Conservation (phyloP, 2,797 vertebrate genomes). For the Sciaenops ocellatus region DNA sequence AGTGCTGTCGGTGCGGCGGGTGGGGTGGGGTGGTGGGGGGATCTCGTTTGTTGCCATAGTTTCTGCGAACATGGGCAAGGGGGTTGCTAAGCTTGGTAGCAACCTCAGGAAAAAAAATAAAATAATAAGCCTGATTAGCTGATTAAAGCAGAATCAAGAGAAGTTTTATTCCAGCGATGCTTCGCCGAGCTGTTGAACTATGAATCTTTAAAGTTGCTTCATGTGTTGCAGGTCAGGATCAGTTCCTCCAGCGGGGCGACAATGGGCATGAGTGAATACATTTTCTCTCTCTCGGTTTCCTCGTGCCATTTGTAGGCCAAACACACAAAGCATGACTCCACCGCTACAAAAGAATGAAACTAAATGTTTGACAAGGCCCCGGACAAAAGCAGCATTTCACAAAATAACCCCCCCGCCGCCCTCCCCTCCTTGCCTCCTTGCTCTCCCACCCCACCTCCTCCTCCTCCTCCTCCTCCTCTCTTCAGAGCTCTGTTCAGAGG, state of each 20-base stretch:
- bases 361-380: constrained; percentile 77
- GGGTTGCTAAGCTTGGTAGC: constrained; percentile 68
- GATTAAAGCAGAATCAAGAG: constrained; percentile 28
- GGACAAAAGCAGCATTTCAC: constrained; percentile 76
- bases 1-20: constrained; percentile 25
- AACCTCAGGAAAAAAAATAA: constrained; percentile 39
- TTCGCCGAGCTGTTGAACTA: constrained; percentile 7
- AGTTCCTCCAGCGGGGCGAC: constrained; percentile 25
- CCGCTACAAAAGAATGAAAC: constrained; percentile 69
- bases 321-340: constrained; percentile 74
- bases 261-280: constrained; percentile 18
- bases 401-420: constrained; percentile 48
- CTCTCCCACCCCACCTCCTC: neutral
- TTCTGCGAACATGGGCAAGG: constrained; percentile 67
- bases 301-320: constrained; percentile 65
- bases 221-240: constrained; percentile 21
- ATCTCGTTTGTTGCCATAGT: constrained; percentile 82
- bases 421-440: constrained; percentile 26
- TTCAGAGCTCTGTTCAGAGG: constrained; percentile 66
- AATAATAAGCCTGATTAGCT: constrained; percentile 41
- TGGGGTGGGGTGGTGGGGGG: constrained; percentile 34
- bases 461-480: constrained; percentile 20
- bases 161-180: constrained; percentile 31
- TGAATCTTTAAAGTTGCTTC: constrained; percentile 12
- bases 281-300: constrained; percentile 46